Evolutionary conservation across 64 coral and sea anemone genomes (phyloP).

Genomic region (Cladopsammia gracilis): DNA sequence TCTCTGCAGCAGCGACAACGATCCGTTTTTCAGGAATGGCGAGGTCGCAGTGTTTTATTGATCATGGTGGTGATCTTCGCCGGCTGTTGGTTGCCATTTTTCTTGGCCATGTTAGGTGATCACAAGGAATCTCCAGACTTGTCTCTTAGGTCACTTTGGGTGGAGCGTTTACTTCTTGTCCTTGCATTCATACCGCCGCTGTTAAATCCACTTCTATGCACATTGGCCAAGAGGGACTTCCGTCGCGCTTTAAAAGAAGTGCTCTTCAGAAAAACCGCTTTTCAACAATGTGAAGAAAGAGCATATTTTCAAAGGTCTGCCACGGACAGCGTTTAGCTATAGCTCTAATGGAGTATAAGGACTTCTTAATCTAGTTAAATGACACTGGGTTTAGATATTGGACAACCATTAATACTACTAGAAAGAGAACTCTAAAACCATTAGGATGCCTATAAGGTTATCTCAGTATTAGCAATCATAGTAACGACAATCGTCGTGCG

Average conservation of each 20-base stretch:
- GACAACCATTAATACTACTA: too few relatives aligned
- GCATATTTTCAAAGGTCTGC: background rate
- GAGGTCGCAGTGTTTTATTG: conserved; percentile 34
- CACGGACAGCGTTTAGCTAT: background rate
- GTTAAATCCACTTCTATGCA: conserved; percentile 67
- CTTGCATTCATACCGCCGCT: conserved; percentile 48
- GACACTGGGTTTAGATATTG: too few relatives aligned
- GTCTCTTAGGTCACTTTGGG: background rate
- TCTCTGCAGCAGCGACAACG: background rate
- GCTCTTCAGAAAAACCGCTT: background rate
- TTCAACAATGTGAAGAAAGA: background rate
- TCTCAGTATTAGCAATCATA: too few relatives aligned
- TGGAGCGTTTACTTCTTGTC: conserved; percentile 23
- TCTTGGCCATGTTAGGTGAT: background rate
- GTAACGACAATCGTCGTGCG: too few relatives aligned
- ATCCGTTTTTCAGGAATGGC: conserved; percentile 6
- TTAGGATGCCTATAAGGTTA: too few relatives aligned
- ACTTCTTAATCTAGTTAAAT: too few relatives aligned
- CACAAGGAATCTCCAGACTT: background rate
- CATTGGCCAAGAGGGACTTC: conserved; percentile 83
- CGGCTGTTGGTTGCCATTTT: conserved; percentile 32
- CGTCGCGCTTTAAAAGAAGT: conserved; percentile 43
- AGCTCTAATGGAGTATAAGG: background rate
- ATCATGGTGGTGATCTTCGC: conserved; percentile 31
- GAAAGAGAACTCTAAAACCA: too few relatives aligned